Evolutionary conservation across 2,888 invertebrate species (phyloP).

Genomic region (Rhyacophila evoluta): DNA sequence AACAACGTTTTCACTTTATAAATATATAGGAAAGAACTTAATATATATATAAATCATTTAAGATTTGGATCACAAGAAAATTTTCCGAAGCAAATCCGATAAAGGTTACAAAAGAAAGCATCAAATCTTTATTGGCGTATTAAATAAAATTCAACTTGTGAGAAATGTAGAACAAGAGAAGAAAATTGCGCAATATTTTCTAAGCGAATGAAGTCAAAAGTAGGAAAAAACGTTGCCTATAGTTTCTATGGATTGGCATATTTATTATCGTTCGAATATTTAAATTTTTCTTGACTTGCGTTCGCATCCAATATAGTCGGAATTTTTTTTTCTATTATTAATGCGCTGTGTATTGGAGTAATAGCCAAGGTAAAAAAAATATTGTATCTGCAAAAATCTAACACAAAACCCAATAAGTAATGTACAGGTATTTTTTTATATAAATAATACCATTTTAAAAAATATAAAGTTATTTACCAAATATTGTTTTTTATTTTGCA

Average conservation of each 20-base stretch:
- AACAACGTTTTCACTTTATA: background rate
- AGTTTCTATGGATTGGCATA: slow-evolving; percentile 4
- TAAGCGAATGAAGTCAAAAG: slow-evolving; percentile 19
- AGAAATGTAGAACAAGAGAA: background rate
- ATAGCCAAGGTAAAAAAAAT: too few relatives aligned
- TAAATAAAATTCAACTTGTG: slow-evolving; percentile 41
- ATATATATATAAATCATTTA: background rate
- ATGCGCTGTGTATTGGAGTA: too few relatives aligned
- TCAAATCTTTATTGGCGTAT: slow-evolving; percentile 42
- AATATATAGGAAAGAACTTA: background rate
- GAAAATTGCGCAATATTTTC: slow-evolving; percentile 44
- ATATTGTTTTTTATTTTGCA: too few relatives aligned
- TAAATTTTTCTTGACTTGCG: background rate
- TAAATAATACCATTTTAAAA: too few relatives aligned
- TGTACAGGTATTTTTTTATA: too few relatives aligned
- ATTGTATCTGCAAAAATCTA: too few relatives aligned
- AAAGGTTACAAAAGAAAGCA: slow-evolving; percentile 37
- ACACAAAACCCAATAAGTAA: too few relatives aligned
- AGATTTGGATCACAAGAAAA: background rate
- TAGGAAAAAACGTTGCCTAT: slow-evolving; percentile 30
- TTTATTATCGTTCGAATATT: slow-evolving; percentile 1
- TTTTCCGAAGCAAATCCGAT: background rate
- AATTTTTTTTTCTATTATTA: too few relatives aligned
- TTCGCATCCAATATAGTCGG: background rate
- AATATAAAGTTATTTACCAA: too few relatives aligned